Conservation (phyloP, 2,888 invertebrate genomes). For the Drosophila basisetae region DNA sequence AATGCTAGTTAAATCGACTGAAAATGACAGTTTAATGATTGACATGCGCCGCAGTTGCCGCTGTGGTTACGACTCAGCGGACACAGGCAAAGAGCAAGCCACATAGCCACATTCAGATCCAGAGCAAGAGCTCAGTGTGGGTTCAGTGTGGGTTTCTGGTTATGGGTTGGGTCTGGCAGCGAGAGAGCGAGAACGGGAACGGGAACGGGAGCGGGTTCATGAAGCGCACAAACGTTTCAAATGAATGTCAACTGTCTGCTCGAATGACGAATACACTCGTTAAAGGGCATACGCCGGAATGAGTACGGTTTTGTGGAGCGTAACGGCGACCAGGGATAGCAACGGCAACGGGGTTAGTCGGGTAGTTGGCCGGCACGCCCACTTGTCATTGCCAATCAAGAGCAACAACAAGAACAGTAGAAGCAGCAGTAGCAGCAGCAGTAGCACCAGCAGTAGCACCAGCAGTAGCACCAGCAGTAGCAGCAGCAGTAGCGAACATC, state of each 20-base stretch:
- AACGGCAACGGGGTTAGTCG: conserved; percentile 52
- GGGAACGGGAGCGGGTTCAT: conserved; percentile 46
- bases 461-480: conserved; percentile 33
- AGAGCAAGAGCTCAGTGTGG: conserved; percentile 14
- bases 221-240: conserved; percentile 71
- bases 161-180: neutral
- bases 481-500: conserved; percentile 48
- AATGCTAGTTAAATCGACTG: conserved; percentile 83
- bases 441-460: conserved; percentile 17
- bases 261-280: conserved; percentile 80
- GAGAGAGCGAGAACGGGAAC: neutral
- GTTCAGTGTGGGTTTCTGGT: conserved; percentile 1
- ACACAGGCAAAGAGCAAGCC: conserved; percentile 3
- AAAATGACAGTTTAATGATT: conserved; percentile 83
- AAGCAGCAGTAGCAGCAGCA: conserved; percentile 25
- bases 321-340: conserved; percentile 48
- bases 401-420: conserved; percentile 28
- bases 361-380: conserved; percentile 68
- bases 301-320: conserved; percentile 72
- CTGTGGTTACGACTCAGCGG: conserved; percentile 58
- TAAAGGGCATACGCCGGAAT: conserved; percentile 77
- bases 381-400: conserved; percentile 68
- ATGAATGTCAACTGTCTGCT: conserved; percentile 78
- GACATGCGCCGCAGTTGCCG: conserved; percentile 73
- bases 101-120: conserved; percentile 9